Evolutionary conservation across 2,888 invertebrate genomes (phyloP).

Genomic region (Thumatha senex): DNA sequence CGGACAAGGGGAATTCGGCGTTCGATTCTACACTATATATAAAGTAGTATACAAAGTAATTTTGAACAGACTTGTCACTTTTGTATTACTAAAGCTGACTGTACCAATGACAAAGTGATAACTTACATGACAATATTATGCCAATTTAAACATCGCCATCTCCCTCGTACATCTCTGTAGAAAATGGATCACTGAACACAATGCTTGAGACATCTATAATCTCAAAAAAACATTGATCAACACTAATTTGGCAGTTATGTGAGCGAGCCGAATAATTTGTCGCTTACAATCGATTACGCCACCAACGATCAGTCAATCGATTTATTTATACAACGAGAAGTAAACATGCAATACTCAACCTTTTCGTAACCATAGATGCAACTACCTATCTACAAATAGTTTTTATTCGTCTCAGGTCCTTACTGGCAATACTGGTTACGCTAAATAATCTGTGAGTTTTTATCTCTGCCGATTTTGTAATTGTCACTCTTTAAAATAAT

Average conservation of each 20-base stretch:
- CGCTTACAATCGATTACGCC: slow-evolving; percentile 37
- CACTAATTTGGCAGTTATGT: slow-evolving; percentile 44
- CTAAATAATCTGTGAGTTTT: slow-evolving; percentile 35
- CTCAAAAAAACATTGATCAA: slow-evolving; percentile 32
- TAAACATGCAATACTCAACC: slow-evolving; percentile 47
- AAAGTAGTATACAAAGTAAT: too few relatives aligned
- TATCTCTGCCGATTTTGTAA: slow-evolving; percentile 40
- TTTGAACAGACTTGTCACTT: too few relatives aligned
- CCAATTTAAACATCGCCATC: slow-evolving; percentile 16
- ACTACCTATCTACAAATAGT: slow-evolving; percentile 39
- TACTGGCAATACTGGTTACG: slow-evolving; percentile 30
- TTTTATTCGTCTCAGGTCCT: slow-evolving; percentile 57
- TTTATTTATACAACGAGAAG: slow-evolving; percentile 49
- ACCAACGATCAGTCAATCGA: slow-evolving; percentile 33
- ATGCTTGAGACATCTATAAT: slow-evolving; percentile 42
- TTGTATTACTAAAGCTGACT: too few relatives aligned
- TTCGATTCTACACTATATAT: too few relatives aligned
- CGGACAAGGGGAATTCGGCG: too few relatives aligned
- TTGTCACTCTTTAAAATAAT: slow-evolving; percentile 12
- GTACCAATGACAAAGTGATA: too few relatives aligned
- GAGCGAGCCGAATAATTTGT: slow-evolving; percentile 51
- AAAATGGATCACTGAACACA: slow-evolving; percentile 23
- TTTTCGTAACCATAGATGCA: slow-evolving; percentile 60
- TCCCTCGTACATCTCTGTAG: slow-evolving; percentile 15
- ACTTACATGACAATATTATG: slow-evolving; percentile 13